These are phyloP conservation scores for Rhea americana DNA, from an alignment of 2,113 vertebrate genomes.

Conservation along the genomic window DNA sequence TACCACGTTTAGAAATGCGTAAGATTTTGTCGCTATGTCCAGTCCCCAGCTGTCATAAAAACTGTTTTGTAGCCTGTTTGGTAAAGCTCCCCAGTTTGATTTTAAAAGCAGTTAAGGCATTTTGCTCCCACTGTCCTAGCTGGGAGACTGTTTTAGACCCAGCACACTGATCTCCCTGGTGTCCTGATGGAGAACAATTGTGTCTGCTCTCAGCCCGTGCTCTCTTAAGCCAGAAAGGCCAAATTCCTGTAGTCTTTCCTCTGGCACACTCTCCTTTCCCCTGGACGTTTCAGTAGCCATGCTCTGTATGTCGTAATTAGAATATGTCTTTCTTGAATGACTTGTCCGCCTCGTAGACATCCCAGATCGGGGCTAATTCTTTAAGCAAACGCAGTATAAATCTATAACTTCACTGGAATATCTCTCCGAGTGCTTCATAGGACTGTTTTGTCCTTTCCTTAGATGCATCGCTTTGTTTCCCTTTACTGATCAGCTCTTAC, in stretches of 20 bases:
- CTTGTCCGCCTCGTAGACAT: neutral
- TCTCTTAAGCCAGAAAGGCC: neutral
- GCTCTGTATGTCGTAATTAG: neutral
- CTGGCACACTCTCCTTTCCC: neutral
- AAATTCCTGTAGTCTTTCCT: neutral
- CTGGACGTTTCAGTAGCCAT: neutral
- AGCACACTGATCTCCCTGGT: neutral
- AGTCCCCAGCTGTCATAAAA: neutral
- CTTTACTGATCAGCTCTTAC: neutral
- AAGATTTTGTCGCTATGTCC: neutral
- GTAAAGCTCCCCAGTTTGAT: neutral
- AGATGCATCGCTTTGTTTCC: neutral
- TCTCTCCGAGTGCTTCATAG: neutral
- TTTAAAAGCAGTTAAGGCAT: neutral
- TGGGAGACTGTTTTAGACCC: neutral
- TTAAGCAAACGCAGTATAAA: neutral
- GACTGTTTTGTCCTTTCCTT: neutral
- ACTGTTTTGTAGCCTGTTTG: accelerated
- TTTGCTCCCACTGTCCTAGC: neutral
- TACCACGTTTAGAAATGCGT: neutral
- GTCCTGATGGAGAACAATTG: neutral
- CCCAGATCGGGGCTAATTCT: neutral
- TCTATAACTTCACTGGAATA: neutral
- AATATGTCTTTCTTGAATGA: neutral
- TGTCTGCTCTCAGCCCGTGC: neutral